Evolutionary conservation across 2,888 invertebrate species (phyloP).

Genomic region (Rhingia campestris): DNA sequence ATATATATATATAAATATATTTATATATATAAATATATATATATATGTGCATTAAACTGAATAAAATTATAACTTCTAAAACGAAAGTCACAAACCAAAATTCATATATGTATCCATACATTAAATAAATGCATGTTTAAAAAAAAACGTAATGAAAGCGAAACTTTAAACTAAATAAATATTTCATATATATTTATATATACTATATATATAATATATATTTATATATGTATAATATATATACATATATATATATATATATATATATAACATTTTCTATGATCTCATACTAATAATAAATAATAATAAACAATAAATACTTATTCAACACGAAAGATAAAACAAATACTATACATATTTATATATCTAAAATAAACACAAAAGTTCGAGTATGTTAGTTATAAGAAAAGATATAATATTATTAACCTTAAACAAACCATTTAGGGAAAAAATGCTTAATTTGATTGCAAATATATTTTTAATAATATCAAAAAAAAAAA

Average conservation of each 20-base stretch:
- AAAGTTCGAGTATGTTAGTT: conserved; percentile 12
- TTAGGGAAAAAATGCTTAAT: conserved; percentile 20
- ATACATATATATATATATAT: conserved; percentile 1
- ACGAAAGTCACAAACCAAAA: no score
- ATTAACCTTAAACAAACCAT: conserved; percentile 8
- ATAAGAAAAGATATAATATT: conserved; percentile 11
- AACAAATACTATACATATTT: conserved; percentile 10
- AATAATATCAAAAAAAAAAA: conserved; percentile 33
- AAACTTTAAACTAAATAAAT: no score
- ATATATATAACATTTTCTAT: conserved; percentile 51
- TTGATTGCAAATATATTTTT: conserved; percentile 47
- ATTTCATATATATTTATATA: background rate
- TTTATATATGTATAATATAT: conserved; percentile 13
- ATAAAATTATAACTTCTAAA: no score
- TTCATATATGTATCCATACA: no score
- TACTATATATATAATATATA: conserved; percentile 1
- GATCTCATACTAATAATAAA: conserved; percentile 66
- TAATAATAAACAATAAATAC: conserved; percentile 34
- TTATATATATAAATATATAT: background rate
- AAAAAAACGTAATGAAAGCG: no score
- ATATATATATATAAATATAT: background rate
- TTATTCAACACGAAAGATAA: conserved; percentile 37
- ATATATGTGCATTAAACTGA: conserved; percentile 1
- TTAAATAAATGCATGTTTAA: no score
- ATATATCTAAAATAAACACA: conserved; percentile 16